A percentile compares a stretch with the other conserved stretches of the same genome.
These are phyloP conservation scores for Clunio marinus DNA, from an alignment of 2,888 invertebrate species.

Conservation along the genomic window DNA sequence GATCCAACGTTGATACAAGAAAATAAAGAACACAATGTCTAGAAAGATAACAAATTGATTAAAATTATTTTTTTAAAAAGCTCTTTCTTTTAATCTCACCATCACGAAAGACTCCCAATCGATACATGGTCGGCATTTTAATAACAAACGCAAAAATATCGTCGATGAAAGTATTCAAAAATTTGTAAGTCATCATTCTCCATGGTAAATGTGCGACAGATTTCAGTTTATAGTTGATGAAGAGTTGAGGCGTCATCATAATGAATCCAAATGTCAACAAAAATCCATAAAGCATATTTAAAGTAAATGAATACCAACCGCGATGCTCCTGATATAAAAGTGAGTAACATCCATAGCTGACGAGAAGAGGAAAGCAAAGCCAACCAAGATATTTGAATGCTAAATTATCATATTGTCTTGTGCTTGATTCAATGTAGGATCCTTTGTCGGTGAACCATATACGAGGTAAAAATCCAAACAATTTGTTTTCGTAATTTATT, in stretches of 20 bases:
- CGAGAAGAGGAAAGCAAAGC: slow-evolving; percentile 88
- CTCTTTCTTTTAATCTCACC: slow-evolving; percentile 54
- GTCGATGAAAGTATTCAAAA: slow-evolving; percentile 98
- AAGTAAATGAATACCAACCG: slow-evolving; percentile 98
- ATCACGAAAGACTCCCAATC: slow-evolving; percentile 96
- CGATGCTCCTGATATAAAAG: slow-evolving; percentile 94
- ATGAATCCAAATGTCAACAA: slow-evolving; percentile 98
- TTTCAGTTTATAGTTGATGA: slow-evolving; percentile 98
- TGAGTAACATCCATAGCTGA: slow-evolving; percentile 93
- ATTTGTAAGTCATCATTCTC: slow-evolving; percentile 99
- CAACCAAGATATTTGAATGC: slow-evolving; percentile 97
- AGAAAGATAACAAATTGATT: background rate
- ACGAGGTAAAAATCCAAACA: slow-evolving; percentile 76
- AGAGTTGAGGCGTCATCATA: slow-evolving; percentile 99
- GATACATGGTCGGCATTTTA: slow-evolving; percentile 99
- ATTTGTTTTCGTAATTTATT: slow-evolving; percentile 65
- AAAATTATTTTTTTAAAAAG: background rate
- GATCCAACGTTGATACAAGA: slow-evolving; percentile 97
- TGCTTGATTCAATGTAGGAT: slow-evolving; percentile 91
- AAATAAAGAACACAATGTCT: slow-evolving; percentile 96
- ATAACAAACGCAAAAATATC: slow-evolving; percentile 99
- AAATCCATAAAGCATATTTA: slow-evolving; percentile 96
- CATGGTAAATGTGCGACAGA: slow-evolving; percentile 99
- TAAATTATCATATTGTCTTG: slow-evolving; percentile 87
- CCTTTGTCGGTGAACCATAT: slow-evolving; percentile 87